A percentile compares a stretch with the other conserved stretches of the same genome.
Evolutionary conservation across 2,888 invertebrate species (phyloP).

Genomic region (Lumbricus terrestris): DNA sequence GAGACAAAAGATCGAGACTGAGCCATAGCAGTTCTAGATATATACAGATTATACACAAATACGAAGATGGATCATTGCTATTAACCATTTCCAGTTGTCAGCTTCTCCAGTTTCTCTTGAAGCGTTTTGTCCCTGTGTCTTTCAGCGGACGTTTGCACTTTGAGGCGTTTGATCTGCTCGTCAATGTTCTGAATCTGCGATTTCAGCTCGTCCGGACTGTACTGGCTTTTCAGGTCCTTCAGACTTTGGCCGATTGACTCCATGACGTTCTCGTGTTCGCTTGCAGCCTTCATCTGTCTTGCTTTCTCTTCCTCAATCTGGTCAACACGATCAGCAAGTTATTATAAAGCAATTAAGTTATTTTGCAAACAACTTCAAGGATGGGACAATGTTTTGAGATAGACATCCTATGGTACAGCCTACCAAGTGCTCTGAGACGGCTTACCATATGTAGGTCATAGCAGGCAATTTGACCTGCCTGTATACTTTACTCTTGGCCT

Average conservation of each 20-base stretch:
- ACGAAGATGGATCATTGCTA: not conserved
- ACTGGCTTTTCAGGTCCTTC: not conserved
- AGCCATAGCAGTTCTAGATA: too few species aligned
- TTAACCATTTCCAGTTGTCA: not conserved
- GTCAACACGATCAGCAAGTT: not conserved
- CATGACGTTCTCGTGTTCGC: not conserved
- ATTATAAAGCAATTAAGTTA: not conserved
- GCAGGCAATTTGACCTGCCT: too few species aligned
- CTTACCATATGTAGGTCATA: too few species aligned
- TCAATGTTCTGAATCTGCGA: not conserved
- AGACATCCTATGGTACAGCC: too few species aligned
- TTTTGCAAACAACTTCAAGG: not conserved
- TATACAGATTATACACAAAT: too few species aligned
- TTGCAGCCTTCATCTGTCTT: not conserved
- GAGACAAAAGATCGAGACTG: too few species aligned
- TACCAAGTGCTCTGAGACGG: too few species aligned
- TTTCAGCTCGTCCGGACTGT: not conserved
- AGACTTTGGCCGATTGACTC: not conserved
- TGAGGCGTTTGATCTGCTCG: not conserved
- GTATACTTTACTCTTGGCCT: too few species aligned
- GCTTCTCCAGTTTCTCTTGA: not conserved
- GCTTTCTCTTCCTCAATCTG: conserved; percentile 3
- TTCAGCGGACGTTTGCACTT: not conserved
- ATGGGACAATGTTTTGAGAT: not conserved
- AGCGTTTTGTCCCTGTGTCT: not conserved